phyloP scores from a whole-genome alignment of 2,113 vertebrate genomes.

The Atlantisia rogersi region DNA sequence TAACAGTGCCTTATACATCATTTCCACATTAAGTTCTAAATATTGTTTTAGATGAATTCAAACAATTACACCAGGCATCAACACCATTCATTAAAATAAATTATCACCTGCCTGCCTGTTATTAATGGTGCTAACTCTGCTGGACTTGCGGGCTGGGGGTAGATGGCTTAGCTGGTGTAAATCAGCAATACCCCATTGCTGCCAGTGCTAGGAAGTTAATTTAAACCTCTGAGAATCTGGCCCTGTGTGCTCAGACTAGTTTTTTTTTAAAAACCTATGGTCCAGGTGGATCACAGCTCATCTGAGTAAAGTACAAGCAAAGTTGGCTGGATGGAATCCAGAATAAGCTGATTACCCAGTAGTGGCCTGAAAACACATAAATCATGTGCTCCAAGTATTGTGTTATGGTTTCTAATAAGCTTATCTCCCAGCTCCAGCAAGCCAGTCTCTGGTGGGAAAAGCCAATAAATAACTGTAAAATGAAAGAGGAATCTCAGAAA shows the following conservation, averaged over 20 bases:
- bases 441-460: background rate
- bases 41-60: background rate
- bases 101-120: background rate
- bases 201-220: background rate
- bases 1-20: background rate
- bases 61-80: background rate
- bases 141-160: rapidly evolving
- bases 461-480: background rate
- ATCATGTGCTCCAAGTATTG: background rate
- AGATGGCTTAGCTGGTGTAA: background rate
- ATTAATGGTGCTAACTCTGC: background rate
- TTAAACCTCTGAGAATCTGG: background rate
- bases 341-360: slow-evolving; percentile 11
- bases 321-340: background rate
- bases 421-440: slow-evolving; percentile 3
- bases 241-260: background rate
- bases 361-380: slow-evolving; percentile 23
- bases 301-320: background rate
- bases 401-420: background rate
- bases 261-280: background rate
- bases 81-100: background rate
- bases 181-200: background rate
- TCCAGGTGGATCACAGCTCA: background rate
- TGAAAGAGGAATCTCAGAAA: background rate
- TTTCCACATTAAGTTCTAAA: background rate